Conservation (phyloP, 1,140 invertebrate species). For the Philaenus spumarius region DNA sequence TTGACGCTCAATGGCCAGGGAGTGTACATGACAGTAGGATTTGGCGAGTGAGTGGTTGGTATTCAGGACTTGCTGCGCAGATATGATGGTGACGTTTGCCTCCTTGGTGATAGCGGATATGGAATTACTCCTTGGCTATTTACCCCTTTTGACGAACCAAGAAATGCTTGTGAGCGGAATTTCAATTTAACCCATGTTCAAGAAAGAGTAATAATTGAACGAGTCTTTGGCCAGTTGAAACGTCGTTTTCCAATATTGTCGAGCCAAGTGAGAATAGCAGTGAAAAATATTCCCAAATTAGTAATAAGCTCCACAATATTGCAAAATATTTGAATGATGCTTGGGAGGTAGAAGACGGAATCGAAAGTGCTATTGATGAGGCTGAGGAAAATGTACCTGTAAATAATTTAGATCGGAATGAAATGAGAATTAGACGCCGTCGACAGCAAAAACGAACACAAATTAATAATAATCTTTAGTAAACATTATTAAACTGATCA, state of each 20-base stretch:
- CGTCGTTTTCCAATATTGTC: background rate
- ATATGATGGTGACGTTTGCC: too few species aligned
- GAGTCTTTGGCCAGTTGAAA: slow-evolving; percentile 9
- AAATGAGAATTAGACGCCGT: background rate
- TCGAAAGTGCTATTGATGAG: too few species aligned
- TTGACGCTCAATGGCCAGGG: slow-evolving; percentile 3
- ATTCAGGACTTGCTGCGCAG: too few species aligned
- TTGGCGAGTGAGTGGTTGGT: background rate
- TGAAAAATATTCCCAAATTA: slow-evolving; percentile 3
- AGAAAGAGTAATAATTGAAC: background rate
- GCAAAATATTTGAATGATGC: too few species aligned
- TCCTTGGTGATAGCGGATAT: too few species aligned
- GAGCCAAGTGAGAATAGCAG: background rate
- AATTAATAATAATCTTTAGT: background rate
- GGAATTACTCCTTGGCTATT: slow-evolving; percentile 2
- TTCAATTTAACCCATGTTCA: background rate
- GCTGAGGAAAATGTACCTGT: too few species aligned
- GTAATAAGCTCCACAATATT: background rate
- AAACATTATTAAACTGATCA: too few species aligned
- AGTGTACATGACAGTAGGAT: slow-evolving; percentile 5
- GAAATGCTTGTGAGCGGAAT: background rate
- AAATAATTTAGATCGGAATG: too few species aligned
- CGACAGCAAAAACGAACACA: too few species aligned
- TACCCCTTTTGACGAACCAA: too few species aligned
- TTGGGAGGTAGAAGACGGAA: too few species aligned